phyloP scores from a whole-genome alignment of 1,140 invertebrate genomes.

The Brachionus plicatilis region DNA sequence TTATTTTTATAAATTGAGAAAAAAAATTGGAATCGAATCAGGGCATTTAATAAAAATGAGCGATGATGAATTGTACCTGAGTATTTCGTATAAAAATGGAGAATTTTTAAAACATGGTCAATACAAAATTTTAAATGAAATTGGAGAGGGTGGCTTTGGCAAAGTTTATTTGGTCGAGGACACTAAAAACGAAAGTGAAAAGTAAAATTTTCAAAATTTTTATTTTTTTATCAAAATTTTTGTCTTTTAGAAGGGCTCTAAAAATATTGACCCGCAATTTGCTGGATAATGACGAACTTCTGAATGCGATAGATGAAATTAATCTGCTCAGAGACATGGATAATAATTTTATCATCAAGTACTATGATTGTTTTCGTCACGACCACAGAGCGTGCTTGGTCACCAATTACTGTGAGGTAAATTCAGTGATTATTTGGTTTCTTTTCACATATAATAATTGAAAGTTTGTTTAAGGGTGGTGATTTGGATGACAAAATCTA shows the following conservation, averaged over 20 bases:
- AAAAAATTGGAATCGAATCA: background rate
- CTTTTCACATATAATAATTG: background rate
- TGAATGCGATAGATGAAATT: conserved; percentile 13
- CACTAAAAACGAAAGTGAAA: background rate
- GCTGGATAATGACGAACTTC: conserved; percentile 1
- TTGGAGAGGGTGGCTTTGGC: conserved; percentile 14
- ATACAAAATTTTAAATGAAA: background rate
- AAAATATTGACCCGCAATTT: conserved; percentile 27
- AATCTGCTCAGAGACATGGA: conserved; percentile 16
- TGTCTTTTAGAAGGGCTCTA: background rate
- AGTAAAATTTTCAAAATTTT: background rate
- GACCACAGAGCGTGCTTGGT: conserved; percentile 12
- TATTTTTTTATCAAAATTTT: background rate
- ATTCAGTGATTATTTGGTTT: background rate
- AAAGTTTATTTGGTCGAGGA: conserved; percentile 10
- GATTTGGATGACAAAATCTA: conserved; percentile 17
- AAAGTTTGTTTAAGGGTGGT: background rate
- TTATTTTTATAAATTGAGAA: background rate
- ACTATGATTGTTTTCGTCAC: conserved; percentile 11
- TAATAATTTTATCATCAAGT: background rate
- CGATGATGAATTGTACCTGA: background rate
- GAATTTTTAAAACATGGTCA: background rate
- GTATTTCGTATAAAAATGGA: background rate
- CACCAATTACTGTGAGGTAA: conserved; percentile 27
- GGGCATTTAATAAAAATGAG: background rate